These are phyloP conservation scores for Bettongia penicillata DNA, from an alignment of 2,113 vertebrate genomes.

Conservation along the genomic window DNA sequence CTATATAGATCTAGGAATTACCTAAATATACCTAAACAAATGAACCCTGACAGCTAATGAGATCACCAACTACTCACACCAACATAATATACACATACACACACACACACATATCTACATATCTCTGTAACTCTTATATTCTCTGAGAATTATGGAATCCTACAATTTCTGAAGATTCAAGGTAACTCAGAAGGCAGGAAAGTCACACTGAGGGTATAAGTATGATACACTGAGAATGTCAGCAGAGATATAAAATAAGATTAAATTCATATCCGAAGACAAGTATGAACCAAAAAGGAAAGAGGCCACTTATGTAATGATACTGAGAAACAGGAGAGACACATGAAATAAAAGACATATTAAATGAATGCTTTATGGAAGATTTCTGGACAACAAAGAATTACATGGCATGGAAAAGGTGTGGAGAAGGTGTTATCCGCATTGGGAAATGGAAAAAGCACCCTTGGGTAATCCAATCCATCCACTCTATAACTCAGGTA, in stretches of 20 bases:
- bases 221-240: not conserved
- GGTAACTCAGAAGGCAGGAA: not conserved
- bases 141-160: not conserved
- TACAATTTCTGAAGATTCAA: not conserved
- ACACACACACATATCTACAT: no score
- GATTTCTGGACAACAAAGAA: not conserved
- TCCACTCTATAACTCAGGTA: constrained; percentile 34
- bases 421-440: not conserved
- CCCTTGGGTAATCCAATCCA: not conserved
- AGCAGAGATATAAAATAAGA: not conserved
- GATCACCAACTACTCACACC: not conserved
- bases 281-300: not conserved
- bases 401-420: not conserved
- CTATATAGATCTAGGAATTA: no score
- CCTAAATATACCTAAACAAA: not conserved
- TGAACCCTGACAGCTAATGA: not conserved
- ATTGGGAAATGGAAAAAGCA: not conserved
- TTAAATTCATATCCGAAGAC: not conserved
- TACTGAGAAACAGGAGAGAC: no score
- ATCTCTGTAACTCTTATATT: not conserved
- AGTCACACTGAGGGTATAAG: not conserved
- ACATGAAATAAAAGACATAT: not conserved
- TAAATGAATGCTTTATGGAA: not conserved
- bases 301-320: no score
- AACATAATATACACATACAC: not conserved